Conservation (phyloP, 2,888 invertebrate species). For the Drosophila neutralis region DNA sequence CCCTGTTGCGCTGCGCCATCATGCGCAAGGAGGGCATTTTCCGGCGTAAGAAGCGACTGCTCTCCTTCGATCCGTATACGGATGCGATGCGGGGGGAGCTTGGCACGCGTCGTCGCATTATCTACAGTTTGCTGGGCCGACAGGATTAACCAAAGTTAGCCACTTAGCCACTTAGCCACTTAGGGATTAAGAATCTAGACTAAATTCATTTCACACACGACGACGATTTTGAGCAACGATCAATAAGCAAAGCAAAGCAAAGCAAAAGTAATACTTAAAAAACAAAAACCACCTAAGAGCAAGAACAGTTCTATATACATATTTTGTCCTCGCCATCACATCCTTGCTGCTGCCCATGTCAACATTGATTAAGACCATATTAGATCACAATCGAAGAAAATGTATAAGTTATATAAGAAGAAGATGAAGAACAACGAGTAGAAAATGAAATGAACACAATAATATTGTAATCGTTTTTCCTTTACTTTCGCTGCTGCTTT, state of each 20-base stretch:
- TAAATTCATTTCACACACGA: not conserved
- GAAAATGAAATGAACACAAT: constrained; percentile 11
- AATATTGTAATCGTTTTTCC: constrained; percentile 35
- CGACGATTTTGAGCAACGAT: constrained; percentile 32
- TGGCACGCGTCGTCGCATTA: constrained; percentile 85
- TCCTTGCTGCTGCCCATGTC: constrained; percentile 5
- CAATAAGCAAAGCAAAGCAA: constrained; percentile 13
- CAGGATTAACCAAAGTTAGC: constrained; percentile 32
- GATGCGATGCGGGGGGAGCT: constrained; percentile 87
- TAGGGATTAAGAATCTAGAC: constrained; percentile 2
- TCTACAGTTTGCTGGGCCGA: constrained; percentile 85
- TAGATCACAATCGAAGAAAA: constrained; percentile 56
- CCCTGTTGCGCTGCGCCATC: constrained; percentile 87
- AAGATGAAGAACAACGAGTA: not conserved
- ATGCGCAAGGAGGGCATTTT: constrained; percentile 90
- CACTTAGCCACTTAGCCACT: not conserved
- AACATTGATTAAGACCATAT: constrained; percentile 40
- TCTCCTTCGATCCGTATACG: constrained; percentile 90
- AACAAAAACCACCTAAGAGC: constrained; percentile 42
- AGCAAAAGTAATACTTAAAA: not conserved
- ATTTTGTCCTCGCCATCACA: constrained; percentile 6
- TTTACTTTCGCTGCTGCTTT: constrained; percentile 50
- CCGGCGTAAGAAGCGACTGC: constrained; percentile 88
- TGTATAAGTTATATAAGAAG: not conserved
- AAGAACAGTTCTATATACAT: constrained; percentile 22